Evolutionary conservation across 2,113 vertebrate species (phyloP), one percentile per base, ranked within the genome.

Genomic region (Sapajus apella): DNA sequence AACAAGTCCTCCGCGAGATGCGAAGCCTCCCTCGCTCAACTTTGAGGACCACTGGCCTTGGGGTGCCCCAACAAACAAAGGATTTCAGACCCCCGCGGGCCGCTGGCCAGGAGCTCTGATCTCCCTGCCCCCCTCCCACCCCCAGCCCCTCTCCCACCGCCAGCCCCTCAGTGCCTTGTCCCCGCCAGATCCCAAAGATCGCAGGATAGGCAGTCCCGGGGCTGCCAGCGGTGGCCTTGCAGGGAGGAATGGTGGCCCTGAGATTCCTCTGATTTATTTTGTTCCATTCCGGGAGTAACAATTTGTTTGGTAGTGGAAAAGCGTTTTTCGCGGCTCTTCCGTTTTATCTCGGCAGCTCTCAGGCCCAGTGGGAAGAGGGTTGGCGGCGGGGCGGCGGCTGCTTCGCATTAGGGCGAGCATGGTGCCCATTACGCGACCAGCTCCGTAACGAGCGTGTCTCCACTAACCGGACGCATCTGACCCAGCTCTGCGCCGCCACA

Each of bases 291-390:
- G 97, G 92, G 96, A 98, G 97, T 97, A 98, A 97, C 97, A 64
- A 93, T 98, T 98, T 98, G 96, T 98, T 98, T 97, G 92, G 96
- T 97, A 97, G 98, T 98, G 97, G 97, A 98, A 98, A 98, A 98
- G 98, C 66, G 95, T 95, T 76, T 96, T 98, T 98, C 80, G 92
- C 81, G 98, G 94, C 85, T 50, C 84, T 95, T 91, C 97, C 97
- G 98, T 98, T 98, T 98, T 98, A 98, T 98, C 98, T 98, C 86
- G 72, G 96, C 94, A n/a, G 66, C 98, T 94, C 91, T 94, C 85
- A 73, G 97, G 97, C 97, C 96, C 80, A 52, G 73, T 97, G 98
- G 98, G 95, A 98, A 98, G 97, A 96, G 96, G 98, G 97, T 97
- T 93, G 93, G 97, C 97, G 87, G 45, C 97, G 55, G 91, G 92